Evolutionary conservation across 2,888 invertebrate species (phyloP).

Genomic region (Eugnorisma glareosa): DNA sequence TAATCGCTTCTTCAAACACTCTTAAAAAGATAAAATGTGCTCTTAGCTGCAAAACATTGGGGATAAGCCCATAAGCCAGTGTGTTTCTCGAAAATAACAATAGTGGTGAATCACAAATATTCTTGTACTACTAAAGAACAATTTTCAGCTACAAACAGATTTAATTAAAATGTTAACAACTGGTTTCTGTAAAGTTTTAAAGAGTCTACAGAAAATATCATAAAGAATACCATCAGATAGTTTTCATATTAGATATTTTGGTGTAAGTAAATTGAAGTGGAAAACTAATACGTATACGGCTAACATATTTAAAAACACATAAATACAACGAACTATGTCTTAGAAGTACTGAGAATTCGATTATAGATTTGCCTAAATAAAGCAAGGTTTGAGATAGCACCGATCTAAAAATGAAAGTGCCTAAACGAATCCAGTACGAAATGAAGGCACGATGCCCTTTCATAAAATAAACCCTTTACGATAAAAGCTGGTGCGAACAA

Average conservation of each 20-base stretch:
- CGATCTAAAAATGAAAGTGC: background rate
- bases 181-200: background rate
- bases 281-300: background rate
- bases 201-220: background rate
- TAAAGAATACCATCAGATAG: background rate
- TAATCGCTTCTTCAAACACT: slow-evolving; percentile 28
- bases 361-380: slow-evolving; percentile 2
- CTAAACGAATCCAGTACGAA: background rate
- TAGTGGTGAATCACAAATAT: slow-evolving; percentile 14
- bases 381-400: background rate
- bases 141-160: background rate
- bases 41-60: slow-evolving; percentile 25
- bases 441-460: background rate
- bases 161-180: slow-evolving; percentile 27
- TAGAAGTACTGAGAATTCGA: background rate
- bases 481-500: slow-evolving; percentile 21
- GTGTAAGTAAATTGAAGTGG: background rate
- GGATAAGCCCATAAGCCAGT: slow-evolving; percentile 37
- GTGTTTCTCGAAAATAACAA: slow-evolving; percentile 21
- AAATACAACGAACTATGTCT: background rate
- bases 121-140: background rate
- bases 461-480: slow-evolving; percentile 16
- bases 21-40: slow-evolving; percentile 25
- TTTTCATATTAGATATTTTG: background rate
- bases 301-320: background rate